Base-by-base conservation (phyloP, 2,888 invertebrate species). In the Galeruca laticollis region DNA sequence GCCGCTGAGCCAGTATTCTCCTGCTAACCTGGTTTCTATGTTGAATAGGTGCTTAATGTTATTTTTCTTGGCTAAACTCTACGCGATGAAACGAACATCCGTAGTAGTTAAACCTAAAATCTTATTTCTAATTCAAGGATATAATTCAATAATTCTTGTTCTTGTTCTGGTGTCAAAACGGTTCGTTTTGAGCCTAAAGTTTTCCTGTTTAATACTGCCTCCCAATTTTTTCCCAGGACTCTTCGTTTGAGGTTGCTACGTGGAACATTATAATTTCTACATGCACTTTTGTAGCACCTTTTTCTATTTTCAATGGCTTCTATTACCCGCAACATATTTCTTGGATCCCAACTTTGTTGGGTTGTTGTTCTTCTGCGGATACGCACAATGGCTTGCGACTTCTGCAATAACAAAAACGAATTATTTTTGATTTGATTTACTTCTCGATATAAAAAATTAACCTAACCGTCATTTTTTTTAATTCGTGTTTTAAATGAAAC, bases 211-310 rank as follows among this genome's bases (percentile, higher is more conserved):
- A 8, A 59, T 33, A 59, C 59, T 59, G 37, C 59, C 15, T 59
- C 59, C 37, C 59, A 37, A 59, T 59, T 59, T 59, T n/a, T 37
- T 59, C 59, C 59, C 59, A 59, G 59, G 59, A 59, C 59, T 59
- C 37, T 59, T 59, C 57, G 57, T 57, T 57, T 57, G 26, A 57
- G 51, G 51, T 8, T 51, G 57, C 57, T 57, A 31, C 57, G 59
- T 59, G 37, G 59, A 59, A 59, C 59, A 37, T 59, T 54, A 54
- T 54, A 54, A 54, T 54, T 54, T 57, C 57, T 57, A 57, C 57
- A 9, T 57, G 57, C 57, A 31, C 57, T 57, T 57, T 54, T 54
- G 54, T 54, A 54, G 54, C 54, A 8, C n/a, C 6, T 51, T 18
- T 51, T 54, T 54, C 21, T 33, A 57, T 26, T 26, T 33, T 57